phyloP scores from a whole-genome alignment of 2,113 vertebrate genomes.

The Elaphurus davidianus region DNA sequence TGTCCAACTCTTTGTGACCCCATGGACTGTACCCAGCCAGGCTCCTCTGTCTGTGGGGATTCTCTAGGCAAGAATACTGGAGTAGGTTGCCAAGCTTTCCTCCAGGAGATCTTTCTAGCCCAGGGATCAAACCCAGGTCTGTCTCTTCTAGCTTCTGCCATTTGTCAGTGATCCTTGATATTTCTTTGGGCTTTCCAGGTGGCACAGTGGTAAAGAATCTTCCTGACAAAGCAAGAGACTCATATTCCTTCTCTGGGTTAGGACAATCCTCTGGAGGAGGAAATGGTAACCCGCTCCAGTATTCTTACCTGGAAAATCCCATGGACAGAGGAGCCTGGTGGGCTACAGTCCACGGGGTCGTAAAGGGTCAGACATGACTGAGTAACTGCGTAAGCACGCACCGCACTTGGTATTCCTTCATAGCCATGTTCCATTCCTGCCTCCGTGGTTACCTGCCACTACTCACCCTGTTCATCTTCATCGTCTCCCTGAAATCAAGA shows the following conservation, averaged over 20 bases:
- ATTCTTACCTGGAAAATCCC: background rate
- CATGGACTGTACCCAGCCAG: background rate
- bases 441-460: rapidly evolving
- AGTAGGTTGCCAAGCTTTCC: background rate
- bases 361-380: background rate
- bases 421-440: background rate
- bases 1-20: background rate
- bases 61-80: background rate
- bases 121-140: background rate
- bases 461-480: background rate
- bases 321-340: background rate
- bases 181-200: background rate
- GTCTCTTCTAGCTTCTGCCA: background rate
- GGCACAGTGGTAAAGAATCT: background rate
- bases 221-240: background rate
- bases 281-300: background rate
- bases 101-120: background rate
- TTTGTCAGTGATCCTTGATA: too few relatives aligned
- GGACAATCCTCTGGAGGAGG: background rate
- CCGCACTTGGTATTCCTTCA: background rate
- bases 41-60: background rate
- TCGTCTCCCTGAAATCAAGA: background rate
- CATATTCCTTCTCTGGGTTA: background rate
- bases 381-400: rapidly evolving
- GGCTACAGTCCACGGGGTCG: background rate